phyloP scores from a whole-genome alignment of 2,888 invertebrate genomes.

The Copidosoma aretas region DNA sequence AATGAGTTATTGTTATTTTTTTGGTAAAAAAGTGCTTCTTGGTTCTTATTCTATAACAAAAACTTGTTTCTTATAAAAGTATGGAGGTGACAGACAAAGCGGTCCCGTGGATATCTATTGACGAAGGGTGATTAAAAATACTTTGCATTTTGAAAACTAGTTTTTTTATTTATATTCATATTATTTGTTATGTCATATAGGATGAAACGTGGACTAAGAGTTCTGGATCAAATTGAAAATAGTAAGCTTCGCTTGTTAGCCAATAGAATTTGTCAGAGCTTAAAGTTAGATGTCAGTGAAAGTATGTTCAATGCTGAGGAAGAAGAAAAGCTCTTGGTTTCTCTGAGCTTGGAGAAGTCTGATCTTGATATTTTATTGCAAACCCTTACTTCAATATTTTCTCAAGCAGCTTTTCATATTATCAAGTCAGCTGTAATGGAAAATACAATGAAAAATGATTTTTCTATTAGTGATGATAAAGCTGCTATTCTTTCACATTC shows the following conservation, averaged over 20 bases:
- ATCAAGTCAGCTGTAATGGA: slow-evolving; percentile 52
- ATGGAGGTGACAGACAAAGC: slow-evolving; percentile 6
- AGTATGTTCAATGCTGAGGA: slow-evolving; percentile 53
- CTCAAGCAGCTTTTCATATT: slow-evolving; percentile 51
- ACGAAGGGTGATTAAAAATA: slow-evolving; percentile 26
- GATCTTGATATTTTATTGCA: slow-evolving; percentile 50
- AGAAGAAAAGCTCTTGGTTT: slow-evolving; percentile 53
- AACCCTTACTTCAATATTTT: slow-evolving; percentile 50
- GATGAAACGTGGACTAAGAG: slow-evolving; percentile 49
- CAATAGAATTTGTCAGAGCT: slow-evolving; percentile 53
- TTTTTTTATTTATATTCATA: background rate
- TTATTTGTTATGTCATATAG: slow-evolving; percentile 41
- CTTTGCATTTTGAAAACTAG: background rate
- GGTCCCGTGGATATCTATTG: slow-evolving; percentile 33
- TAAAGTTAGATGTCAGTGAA: slow-evolving; percentile 44
- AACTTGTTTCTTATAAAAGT: background rate
- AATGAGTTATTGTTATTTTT: background rate
- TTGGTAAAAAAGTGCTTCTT: background rate
- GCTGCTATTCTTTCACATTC: slow-evolving; percentile 51
- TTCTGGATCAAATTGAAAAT: slow-evolving; percentile 51
- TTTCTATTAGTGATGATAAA: slow-evolving; percentile 52
- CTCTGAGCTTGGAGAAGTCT: slow-evolving; percentile 50
- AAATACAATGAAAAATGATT: slow-evolving; percentile 48
- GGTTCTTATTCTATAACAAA: background rate
- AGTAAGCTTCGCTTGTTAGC: slow-evolving; percentile 54